Base-by-base conservation (phyloP, 2,797 vertebrate species). In the Microchirus variegatus region DNA sequence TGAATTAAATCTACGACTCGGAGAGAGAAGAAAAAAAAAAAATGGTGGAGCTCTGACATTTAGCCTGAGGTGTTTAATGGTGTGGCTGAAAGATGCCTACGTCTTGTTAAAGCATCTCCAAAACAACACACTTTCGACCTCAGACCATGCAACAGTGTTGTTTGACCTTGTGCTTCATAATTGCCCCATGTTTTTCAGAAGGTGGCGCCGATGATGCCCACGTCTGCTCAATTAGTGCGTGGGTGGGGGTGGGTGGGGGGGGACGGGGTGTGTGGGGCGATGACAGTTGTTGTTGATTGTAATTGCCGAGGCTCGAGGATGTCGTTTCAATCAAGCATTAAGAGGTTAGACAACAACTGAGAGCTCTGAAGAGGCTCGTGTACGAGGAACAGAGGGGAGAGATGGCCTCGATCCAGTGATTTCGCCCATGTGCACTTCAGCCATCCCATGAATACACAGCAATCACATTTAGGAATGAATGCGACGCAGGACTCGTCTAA, bases 151-250 rank as follows among this genome's bases (percentile, higher is more conserved):
- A 81, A 71, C 73, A 70, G 73, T 68, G 63, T 4, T 8, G 65
- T 83, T 84, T 85, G 85, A 91, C 89, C 86, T 88, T 87, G 82
- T 79, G 82, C 52, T 73, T 77, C 13, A 63, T 80, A 82, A 88
- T 82, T 80, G 78, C 13, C 67, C 67, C 59, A 72, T 53, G 73
- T 83, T 83, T 77, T 84, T 88, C 70, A 77, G 62, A 22, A 18
- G 19, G 61, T 38, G 59, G 66, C 60, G 77, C 14, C 31, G 56
- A 55, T 38, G 56, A 55, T 38, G 64, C 63, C 42, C 61, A 35
- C 77, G 68, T 83, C 63, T 78, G 71, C 77, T 70, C 63, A 53
- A 88, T 84, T 72, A 73, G 65, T 38, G 52, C 58, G 73, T 69
- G n/a, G n/a, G n/a, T n/a, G n/a, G n/a, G n/a, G n/a, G n/a, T n/a